Base-by-base conservation (phyloP, 1,140 invertebrate species). In the Calliopsis andreniformis region DNA sequence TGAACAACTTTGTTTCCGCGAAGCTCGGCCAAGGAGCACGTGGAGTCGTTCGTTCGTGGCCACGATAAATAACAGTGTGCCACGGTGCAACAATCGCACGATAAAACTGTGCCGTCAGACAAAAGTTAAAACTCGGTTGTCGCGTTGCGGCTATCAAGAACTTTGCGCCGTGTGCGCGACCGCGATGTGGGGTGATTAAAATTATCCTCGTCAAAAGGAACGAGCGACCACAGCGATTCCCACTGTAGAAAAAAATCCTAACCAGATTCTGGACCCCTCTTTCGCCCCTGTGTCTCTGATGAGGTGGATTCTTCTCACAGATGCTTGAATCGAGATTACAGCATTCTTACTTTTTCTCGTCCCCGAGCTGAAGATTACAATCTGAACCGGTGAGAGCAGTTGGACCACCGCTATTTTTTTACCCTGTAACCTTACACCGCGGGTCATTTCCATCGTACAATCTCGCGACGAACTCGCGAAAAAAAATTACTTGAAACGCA, bases 281-380 rank as follows among this genome's bases (percentile, higher is more conserved):
- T 3, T 1, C 3, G 3, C 25, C 20, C 39, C 35, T 10, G 4
- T 10, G 35, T 10, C 4, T 10, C 35, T 10, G 3, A 39, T 10
- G n/a, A n/a, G 14, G 8, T 55, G 56, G 49, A 18, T 30, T 51
- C 23, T 56, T 75, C 62, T 75, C 75, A 12, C 75, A 73, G 69
- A 73, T 71, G 68, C 75, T 78, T 78, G 69, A 73, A 73, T 66
- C 51, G 63, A 78, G 76, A 78, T 78, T 78, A 78, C 70, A 32
- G 45, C 76, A 73, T 78, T 78, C 76, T 78, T 78, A 72, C 66
- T 64, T 78, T 78, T 78, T 75, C 66, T 51, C 64, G 45, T 66
- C 53, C 70, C 43, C 61, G 5, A 20, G 25, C 35, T 53, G 61
- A 43, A 78, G 76, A 78, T 78, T 64, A 66, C 61, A 78, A 78